Evolutionary conservation across 2,113 vertebrate genomes (phyloP), one percentile per base, ranked within the genome.

Genomic region (Trogon surrucura): DNA sequence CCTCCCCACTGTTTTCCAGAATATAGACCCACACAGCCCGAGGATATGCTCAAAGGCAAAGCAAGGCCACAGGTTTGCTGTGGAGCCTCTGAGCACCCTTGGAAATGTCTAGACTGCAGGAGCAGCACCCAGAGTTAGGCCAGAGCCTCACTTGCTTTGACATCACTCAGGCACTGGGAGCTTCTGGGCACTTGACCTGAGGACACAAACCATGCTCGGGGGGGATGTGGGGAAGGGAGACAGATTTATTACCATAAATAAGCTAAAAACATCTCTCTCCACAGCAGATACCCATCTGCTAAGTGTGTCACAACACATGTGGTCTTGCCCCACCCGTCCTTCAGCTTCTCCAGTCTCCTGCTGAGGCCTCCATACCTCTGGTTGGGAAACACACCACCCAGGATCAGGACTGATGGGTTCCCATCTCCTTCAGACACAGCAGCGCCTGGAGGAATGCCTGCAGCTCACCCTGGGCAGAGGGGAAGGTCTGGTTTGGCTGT

Each of bases 251-350:
- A n/a, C 73, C 65, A 87, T 65, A 95, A 93, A 93, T 78, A 71
- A 95, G 80, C 14, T 80, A 57, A 95, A 93, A 57, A 38, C 53
- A 65, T 96, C 57, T 75, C 38, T 85, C 11, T 91, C 50, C 45
- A 53, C 29, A 8, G 36, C 17, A 95, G 95, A 96, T 95, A 95
- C 11, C 14, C 38, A 96, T 97, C 94, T 95, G 38, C 50, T 92
- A 38, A 56, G 51, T 72, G 29, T 95, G 96, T 96, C 95, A 95
- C 95, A 97, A 97, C 57, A 71, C 45, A 60, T 56, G 77, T 92
- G 89, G 86, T 85, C 94, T 95, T 95, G 91, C 48, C 61, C 38
- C 91, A 97, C 86, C 58, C 0, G 53, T 95, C 89, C 94, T 81
- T 92, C 94, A 71, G 94, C 91, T 94, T 94, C 86, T 89, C 57